These are phyloP conservation scores for Drosophila pandora DNA, from an alignment of 1,140 invertebrate genomes.

Conservation along the genomic window DNA sequence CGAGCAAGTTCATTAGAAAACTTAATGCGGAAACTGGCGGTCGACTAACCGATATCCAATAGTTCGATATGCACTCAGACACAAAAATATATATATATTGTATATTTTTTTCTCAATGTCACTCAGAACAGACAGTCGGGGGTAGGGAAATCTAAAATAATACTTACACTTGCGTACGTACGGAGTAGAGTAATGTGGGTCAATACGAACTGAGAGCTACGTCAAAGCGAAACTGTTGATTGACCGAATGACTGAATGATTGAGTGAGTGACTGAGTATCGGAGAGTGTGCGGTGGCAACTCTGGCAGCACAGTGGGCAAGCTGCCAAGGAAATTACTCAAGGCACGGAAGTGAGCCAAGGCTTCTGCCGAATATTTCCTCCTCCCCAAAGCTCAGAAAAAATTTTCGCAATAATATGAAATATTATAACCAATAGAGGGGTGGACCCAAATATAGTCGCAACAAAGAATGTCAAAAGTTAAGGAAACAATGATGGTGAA, in stretches of 20 bases:
- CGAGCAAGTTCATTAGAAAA: slow-evolving; percentile 32
- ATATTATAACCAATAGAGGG: slow-evolving; percentile 1
- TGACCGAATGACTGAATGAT: slow-evolving; percentile 4
- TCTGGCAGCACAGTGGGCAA: slow-evolving; percentile 76
- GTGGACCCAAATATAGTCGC: slow-evolving; percentile 10
- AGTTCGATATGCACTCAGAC: slow-evolving; percentile 36
- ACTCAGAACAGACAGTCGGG: slow-evolving; percentile 16
- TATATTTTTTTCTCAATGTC: slow-evolving; percentile 68
- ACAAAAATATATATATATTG: slow-evolving; percentile 17
- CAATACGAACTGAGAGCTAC: slow-evolving; percentile 49
- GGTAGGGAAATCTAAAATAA: slow-evolving; percentile 28
- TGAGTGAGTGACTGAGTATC: background rate
- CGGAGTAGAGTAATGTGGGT: slow-evolving; percentile 65
- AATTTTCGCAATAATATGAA: slow-evolving; percentile 25
- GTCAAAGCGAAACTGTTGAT: slow-evolving; percentile 49
- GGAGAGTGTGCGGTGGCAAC: slow-evolving; percentile 43
- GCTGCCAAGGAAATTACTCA: slow-evolving; percentile 52
- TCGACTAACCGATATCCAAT: slow-evolving; percentile 40
- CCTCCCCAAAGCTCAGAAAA: background rate
- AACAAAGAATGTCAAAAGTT: slow-evolving; percentile 3
- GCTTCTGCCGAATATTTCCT: slow-evolving; percentile 27
- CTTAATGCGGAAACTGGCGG: slow-evolving; percentile 48
- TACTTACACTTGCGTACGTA: slow-evolving; percentile 10
- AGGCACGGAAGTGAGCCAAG: slow-evolving; percentile 69
- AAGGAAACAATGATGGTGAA: slow-evolving; percentile 8